phyloP scores from a whole-genome alignment of 1,140 invertebrate species.

The Drosophila pachea region DNA sequence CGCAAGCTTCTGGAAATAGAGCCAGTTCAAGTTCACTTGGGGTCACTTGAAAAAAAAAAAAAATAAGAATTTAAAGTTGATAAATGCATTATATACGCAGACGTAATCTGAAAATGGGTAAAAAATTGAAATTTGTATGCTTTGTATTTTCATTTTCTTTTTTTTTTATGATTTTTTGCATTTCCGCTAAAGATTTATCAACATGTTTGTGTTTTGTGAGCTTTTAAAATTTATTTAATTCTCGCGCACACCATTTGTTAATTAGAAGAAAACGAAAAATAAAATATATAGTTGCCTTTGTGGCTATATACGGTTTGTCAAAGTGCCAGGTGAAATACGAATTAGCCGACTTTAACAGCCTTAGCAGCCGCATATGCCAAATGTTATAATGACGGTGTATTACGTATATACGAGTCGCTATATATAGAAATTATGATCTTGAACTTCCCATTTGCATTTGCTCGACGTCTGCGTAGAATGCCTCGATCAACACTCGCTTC shows the following conservation, averaged over 20 bases:
- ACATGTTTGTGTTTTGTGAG: not conserved
- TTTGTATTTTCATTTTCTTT: not conserved
- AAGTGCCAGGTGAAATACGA: conserved; percentile 60
- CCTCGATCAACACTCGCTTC: not conserved
- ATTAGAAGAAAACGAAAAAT: conserved; percentile 5
- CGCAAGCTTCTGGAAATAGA: too few relatives aligned
- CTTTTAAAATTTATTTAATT: conserved; percentile 9
- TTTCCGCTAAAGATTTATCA: conserved; percentile 29
- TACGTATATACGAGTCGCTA: conserved; percentile 1
- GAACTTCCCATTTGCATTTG: conserved; percentile 47
- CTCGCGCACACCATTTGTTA: conserved; percentile 26
- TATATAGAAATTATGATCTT: conserved; percentile 54
- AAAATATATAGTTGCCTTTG: conserved; percentile 6
- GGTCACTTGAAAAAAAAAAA: not conserved
- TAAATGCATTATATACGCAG: conserved; percentile 3
- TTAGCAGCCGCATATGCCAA: conserved; percentile 29
- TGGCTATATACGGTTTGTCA: conserved; percentile 43
- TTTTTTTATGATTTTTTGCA: conserved; percentile 18
- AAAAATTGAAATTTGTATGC: conserved; percentile 1
- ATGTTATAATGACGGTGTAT: conserved; percentile 21
- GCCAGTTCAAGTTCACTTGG: too few relatives aligned
- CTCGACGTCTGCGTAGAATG: conserved; percentile 3
- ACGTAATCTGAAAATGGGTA: conserved; percentile 16
- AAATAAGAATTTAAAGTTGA: not conserved
- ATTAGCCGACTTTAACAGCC: conserved; percentile 44